These are phyloP conservation scores for Harpagoxenus sublaevis DNA, from an alignment of 2,888 invertebrate genomes.

Conservation along the genomic window DNA sequence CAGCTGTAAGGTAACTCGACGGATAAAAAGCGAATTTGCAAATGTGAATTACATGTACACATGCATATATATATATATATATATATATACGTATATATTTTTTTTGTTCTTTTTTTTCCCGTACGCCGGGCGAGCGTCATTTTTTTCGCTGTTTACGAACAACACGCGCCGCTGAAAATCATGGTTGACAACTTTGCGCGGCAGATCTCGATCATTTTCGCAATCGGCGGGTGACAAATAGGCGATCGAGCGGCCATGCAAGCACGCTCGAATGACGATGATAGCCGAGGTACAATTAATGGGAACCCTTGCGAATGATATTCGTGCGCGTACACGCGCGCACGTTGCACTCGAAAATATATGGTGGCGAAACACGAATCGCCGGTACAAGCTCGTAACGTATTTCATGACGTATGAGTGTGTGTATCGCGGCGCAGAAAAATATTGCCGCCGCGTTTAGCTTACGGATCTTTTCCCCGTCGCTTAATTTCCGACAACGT, in stretches of 20 bases:
- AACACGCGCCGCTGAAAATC: slow-evolving; percentile 34
- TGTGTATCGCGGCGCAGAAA: slow-evolving; percentile 40
- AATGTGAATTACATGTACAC: slow-evolving; percentile 15
- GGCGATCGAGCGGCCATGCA: slow-evolving; percentile 49
- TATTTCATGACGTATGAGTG: slow-evolving; percentile 29
- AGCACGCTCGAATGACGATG: slow-evolving; percentile 51
- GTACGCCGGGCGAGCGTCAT: not conserved
- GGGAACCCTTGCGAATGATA: slow-evolving; percentile 64
- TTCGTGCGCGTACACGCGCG: slow-evolving; percentile 21
- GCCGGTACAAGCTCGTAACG: slow-evolving; percentile 10
- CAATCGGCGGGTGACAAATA: slow-evolving; percentile 70
- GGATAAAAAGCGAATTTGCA: slow-evolving; percentile 33
- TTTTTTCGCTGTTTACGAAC: slow-evolving; percentile 55
- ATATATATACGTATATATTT: not conserved
- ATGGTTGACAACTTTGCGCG: slow-evolving; percentile 52
- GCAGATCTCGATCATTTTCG: slow-evolving; percentile 60
- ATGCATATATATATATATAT: too few species aligned
- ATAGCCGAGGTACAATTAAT: slow-evolving; percentile 65
- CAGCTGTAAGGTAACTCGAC: not conserved
- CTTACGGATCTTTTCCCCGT: slow-evolving; percentile 39
- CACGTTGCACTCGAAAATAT: slow-evolving; percentile 38
- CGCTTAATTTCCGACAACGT: slow-evolving; percentile 48
- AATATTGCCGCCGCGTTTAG: slow-evolving; percentile 49
- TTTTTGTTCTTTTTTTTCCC: not conserved
- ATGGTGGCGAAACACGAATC: slow-evolving; percentile 27